Base-by-base conservation (phyloP, 2,888 invertebrate species). In the Nomada flava region DNA sequence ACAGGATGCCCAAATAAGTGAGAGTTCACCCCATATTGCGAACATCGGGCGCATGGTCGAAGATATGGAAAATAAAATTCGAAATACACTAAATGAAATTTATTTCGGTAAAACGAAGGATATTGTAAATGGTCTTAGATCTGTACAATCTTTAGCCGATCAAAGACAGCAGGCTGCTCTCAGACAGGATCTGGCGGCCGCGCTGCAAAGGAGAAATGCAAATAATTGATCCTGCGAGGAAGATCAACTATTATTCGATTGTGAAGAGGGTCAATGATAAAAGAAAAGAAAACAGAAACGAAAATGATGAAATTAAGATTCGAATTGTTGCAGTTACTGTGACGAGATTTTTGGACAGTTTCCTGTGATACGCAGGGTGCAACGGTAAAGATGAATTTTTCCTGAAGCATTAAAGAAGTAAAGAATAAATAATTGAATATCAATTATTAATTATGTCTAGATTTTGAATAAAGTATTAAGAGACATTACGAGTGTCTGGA, bases 11-110 rank as follows among this genome's bases (percentile, higher is more conserved):
- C 95, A 96, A 59, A 97, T 99, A 26, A 98, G 97, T 91, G 99
- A 99, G 89, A 96, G 98, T 42, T 98, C 97, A 62, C 98, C 99
- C 0, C 99, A 99, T 94, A 99, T 99, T 92, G 99, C 98, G 71
- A 99, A 99, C 94, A 99, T 99, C 91, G 99, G 99, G 29, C 96
- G 97, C 91, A 97, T 99, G 98, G 98, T 99, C 0, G 99, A 99
- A 94, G 99, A 99, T 91, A 99, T 99, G 98, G 99, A 99, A 94
- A 99, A 99, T 94, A 99, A 99, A 95, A 99, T 99, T 93, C 96
- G 99, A 89, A 98, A 98, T 94, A 99, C 99, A 7, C 95, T 99
- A 90, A 99, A 99, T 93, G 99, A 99, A 94, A 99, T 99, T 90
- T 99, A 99, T 94, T 99, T 99, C 95, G 98, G 99, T 93, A 99